Conservation (phyloP, 2,888 invertebrate species). For the Leptopterna dolabrata region DNA sequence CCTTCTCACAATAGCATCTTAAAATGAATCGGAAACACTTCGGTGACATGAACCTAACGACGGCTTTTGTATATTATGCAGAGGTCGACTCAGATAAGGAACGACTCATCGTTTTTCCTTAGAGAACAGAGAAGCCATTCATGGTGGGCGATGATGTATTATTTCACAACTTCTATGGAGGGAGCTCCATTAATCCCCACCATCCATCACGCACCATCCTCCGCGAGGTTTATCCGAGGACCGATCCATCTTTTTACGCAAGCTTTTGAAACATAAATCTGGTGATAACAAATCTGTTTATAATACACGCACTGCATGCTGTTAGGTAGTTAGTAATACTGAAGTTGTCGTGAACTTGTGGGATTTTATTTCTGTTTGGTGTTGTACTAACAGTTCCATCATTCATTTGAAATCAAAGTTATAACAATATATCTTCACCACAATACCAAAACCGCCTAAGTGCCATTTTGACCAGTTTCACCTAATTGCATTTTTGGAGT, state of each 20-base stretch:
- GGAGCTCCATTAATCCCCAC: constrained; percentile 1
- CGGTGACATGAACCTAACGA: background rate
- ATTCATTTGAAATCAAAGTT: too few species aligned
- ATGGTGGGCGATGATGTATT: constrained; percentile 16
- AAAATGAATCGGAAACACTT: background rate
- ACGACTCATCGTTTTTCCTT: background rate
- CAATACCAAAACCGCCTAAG: too few species aligned
- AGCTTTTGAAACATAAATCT: constrained; percentile 1
- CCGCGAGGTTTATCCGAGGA: background rate
- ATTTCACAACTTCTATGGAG: constrained; percentile 26
- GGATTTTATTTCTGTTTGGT: too few species aligned
- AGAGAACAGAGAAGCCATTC: constrained; percentile 1
- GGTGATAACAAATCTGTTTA: constrained; percentile 21
- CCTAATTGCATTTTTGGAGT: too few species aligned
- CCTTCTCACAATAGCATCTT: too few species aligned
- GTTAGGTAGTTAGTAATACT: background rate
- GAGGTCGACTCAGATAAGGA: background rate
- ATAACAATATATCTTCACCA: too few species aligned
- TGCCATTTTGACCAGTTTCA: too few species aligned
- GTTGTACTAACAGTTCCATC: too few species aligned
- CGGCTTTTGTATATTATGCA: background rate
- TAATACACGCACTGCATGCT: background rate
- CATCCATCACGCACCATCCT: background rate
- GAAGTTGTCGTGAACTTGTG: too few species aligned
- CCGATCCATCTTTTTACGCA: constrained; percentile 8